These are phyloP conservation scores for Amphilophus citrinellus DNA, from an alignment of 2,113 vertebrate genomes.

Conservation along the genomic window DNA sequence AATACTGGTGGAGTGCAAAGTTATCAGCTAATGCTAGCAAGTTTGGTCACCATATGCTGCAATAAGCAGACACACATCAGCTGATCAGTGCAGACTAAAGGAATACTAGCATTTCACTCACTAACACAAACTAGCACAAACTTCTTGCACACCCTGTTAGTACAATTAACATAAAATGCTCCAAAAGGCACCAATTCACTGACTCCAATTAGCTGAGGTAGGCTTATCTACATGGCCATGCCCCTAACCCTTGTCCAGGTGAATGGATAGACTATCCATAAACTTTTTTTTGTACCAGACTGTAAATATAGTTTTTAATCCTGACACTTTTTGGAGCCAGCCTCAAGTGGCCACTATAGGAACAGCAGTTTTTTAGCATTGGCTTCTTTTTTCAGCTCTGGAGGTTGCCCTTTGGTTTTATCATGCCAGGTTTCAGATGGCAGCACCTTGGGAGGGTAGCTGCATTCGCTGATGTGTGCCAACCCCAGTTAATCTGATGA, in stretches of 20 bases:
- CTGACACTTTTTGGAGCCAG: background rate
- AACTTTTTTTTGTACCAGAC: too few species aligned
- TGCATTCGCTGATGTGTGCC: constrained; percentile 53
- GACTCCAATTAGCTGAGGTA: too few species aligned
- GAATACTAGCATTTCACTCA: too few species aligned
- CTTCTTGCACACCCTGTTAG: too few species aligned
- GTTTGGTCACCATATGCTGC: background rate
- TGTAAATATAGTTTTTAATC: background rate
- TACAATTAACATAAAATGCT: too few species aligned
- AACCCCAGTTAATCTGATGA: constrained; percentile 46
- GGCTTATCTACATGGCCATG: too few species aligned
- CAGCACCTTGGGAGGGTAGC: constrained; percentile 38
- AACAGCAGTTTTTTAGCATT: background rate
- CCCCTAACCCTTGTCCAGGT: too few species aligned
- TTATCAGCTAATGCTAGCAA: too few species aligned
- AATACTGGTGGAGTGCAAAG: background rate
- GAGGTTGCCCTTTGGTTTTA: background rate
- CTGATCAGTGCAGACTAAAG: background rate
- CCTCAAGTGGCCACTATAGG: background rate
- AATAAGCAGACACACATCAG: background rate
- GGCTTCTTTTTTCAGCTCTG: background rate
- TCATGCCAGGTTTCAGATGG: constrained; percentile 60
- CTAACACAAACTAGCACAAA: too few species aligned
- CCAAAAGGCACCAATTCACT: too few species aligned
- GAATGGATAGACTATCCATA: too few species aligned